Evolutionary conservation across 2,888 invertebrate genomes (phyloP), one percentile per base, ranked within the genome.

Genomic region (Cataglyphis rosenhaueri): DNA sequence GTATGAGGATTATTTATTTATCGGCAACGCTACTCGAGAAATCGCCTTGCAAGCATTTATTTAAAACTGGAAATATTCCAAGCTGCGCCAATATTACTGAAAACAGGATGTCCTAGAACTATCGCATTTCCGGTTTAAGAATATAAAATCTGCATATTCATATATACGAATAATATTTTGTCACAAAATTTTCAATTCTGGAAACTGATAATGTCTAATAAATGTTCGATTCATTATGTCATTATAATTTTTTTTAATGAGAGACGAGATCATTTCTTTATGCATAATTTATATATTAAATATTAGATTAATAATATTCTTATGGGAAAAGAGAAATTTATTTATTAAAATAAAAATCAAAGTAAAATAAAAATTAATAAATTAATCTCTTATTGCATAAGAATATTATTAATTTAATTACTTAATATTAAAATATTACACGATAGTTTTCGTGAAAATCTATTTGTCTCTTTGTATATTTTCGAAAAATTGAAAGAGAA

Each of bases 1-100:
- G 41, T 44, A 44, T 12, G 29, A 35, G 29, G 10, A 25, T 55
- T 66, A 66, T 66, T 76, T 76, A 65, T 76, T n/a, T 35, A 64
- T 35, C 12, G 18, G 35, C 35, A 52, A 38, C 5, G 52, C 35
- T 25, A 12, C 18, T 76, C 12, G 61, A 52, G 48, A n/a, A 18
- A 65, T 12, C 29, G 18, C 12, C 12, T 52, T 38, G 32, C 10
- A 38, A 68, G 52, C 48, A 66, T 38, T 35, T 25, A 75, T 38
- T 76, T 66, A 3, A 18, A 65, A 35, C 4, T 75, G 35, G 65
- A 52, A 75, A 52, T 12, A 6, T 12, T 25, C 65, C 12, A 52
- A 9, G 1, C 12, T 65, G 35, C 35, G 1, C 18, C 25, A 9
- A 25, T 25, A n/a, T 55, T 38, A 18, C n/a, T 21, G 25, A 25